A percentile compares a stretch with the other conserved stretches of the same genome.
Conservation (phyloP, 2,113 vertebrate species). For the Psilopsiagon aurifrons region DNA sequence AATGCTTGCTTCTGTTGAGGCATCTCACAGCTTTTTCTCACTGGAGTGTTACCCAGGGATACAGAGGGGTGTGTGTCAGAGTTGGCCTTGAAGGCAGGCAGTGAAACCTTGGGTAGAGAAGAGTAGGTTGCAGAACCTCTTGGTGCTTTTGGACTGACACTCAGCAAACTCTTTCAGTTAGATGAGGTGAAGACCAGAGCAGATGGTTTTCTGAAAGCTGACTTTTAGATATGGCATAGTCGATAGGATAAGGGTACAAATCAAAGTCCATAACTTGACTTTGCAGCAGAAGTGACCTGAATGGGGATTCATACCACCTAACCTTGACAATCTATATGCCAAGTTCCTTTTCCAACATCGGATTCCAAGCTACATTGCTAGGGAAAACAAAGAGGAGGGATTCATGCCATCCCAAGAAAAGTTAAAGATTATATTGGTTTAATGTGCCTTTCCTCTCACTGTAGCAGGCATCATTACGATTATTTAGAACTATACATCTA, state of each 20-base stretch:
- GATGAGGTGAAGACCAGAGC: not conserved
- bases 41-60: not conserved
- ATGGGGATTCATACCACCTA: no score
- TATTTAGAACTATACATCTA: not conserved
- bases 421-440: not conserved
- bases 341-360: not conserved
- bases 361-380: not conserved
- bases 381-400: not conserved
- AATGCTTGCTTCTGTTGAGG: not conserved
- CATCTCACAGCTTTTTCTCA: not conserved
- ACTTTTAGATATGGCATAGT: not conserved
- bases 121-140: not conserved
- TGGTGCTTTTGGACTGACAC: not conserved
- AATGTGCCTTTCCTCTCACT: not conserved
- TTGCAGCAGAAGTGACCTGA: not conserved
- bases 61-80: rapidly evolving
- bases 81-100: not conserved
- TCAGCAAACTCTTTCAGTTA: not conserved
- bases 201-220: not conserved
- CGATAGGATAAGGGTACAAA: not conserved
- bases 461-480: not conserved
- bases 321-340: not conserved
- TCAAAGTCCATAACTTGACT: not conserved
- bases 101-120: not conserved
- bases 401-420: not conserved